phyloP scores from a whole-genome alignment of 2,888 invertebrate genomes.

The Cephus sareptanus region DNA sequence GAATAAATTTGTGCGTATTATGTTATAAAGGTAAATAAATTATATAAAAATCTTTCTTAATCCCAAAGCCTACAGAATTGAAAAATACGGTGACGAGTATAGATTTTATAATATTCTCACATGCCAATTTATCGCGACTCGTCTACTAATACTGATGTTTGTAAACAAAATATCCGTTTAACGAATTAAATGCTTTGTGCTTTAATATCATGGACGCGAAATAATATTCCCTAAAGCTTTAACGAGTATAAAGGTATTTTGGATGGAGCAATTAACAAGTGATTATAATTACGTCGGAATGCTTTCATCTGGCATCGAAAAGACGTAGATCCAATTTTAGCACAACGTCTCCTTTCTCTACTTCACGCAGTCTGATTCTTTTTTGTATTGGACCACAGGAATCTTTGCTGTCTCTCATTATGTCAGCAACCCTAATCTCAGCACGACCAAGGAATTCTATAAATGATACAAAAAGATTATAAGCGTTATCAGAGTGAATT shows the following conservation, averaged over 20 bases:
- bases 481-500: not conserved
- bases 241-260: not conserved
- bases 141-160: not conserved
- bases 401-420: constrained; percentile 70
- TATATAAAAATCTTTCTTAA: not conserved
- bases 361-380: constrained; percentile 75
- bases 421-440: constrained; percentile 75
- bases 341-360: constrained; percentile 75
- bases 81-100: not conserved
- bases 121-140: not conserved
- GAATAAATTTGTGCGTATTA: not conserved
- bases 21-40: not conserved
- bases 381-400: constrained; percentile 75
- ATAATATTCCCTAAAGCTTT: not conserved
- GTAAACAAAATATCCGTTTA: not conserved
- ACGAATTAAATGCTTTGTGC: not conserved
- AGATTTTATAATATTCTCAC: not conserved
- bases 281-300: not conserved
- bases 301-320: constrained; percentile 61
- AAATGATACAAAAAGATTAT: constrained; percentile 30
- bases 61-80: not conserved
- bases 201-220: not conserved
- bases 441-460: constrained; percentile 79
- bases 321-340: constrained; percentile 79
- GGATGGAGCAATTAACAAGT: not conserved